Conservation (phyloP, 2,888 invertebrate genomes). For the Syrista parreyssii region DNA sequence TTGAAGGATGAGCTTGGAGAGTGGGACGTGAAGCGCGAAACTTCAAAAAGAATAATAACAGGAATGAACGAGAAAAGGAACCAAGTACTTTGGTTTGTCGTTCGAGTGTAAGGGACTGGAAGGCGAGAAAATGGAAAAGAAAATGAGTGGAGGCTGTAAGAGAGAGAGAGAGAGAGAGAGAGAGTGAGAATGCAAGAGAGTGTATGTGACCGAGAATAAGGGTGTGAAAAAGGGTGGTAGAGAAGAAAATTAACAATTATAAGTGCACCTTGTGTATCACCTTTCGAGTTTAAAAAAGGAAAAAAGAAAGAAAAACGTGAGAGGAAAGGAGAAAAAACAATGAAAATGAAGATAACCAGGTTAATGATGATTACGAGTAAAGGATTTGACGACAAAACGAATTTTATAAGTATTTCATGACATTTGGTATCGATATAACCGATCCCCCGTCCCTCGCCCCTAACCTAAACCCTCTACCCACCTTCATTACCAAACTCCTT, state of each 20-base stretch:
- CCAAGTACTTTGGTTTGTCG: not conserved
- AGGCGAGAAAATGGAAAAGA: not conserved
- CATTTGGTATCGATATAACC: constrained; percentile 37
- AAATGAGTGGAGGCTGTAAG: not conserved
- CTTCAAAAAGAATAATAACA: not conserved
- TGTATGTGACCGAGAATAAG: not conserved
- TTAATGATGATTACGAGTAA: constrained; percentile 16
- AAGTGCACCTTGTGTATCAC: constrained; percentile 1
- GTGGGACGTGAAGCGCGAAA: not conserved
- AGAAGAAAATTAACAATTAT: not conserved
- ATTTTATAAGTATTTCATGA: constrained; percentile 50
- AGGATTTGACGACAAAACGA: constrained; percentile 50
- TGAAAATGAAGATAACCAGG: not conserved
- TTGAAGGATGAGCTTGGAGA: not conserved
- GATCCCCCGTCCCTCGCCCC: not conserved
- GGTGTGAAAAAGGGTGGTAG: not conserved
- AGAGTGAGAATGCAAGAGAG: not conserved
- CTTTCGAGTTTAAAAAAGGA: not conserved
- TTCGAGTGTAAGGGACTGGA: not conserved
- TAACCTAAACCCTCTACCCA: not conserved
- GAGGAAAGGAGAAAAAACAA: not conserved
- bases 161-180: not conserved
- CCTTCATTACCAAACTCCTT: not conserved
- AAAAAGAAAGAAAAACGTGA: constrained; percentile 8
- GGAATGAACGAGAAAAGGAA: not conserved